phyloP scores from a whole-genome alignment of 2,888 invertebrate species.

The Polylopha cassiicola region DNA sequence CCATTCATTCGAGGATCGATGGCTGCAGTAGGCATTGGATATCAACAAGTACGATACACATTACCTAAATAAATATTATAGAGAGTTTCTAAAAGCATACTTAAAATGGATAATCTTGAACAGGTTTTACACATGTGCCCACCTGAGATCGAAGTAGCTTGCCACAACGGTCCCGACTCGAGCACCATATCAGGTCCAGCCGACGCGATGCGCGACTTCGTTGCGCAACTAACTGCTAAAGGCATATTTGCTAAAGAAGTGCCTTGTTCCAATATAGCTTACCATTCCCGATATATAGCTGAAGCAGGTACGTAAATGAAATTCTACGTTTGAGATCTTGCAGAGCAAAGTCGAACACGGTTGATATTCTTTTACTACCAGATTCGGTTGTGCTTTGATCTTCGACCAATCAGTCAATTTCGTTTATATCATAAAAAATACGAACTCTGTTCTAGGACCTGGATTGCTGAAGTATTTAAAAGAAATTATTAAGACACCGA shows the following conservation, averaged over 20 bases:
- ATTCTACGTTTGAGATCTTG: background rate
- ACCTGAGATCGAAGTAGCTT: conserved; percentile 80
- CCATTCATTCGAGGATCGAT: conserved; percentile 83
- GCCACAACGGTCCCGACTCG: conserved; percentile 85
- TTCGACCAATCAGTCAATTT: too few species aligned
- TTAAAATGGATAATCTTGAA: conserved; percentile 1
- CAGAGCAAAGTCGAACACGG: background rate
- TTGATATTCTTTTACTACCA: too few species aligned
- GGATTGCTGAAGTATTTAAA: conserved; percentile 73
- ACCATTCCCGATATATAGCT: conserved; percentile 86
- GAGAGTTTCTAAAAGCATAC: too few species aligned
- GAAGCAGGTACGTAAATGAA: conserved; percentile 61
- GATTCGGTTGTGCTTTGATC: too few species aligned
- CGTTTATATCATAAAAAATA: background rate
- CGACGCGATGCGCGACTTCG: conserved; percentile 72
- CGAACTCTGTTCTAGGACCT: conserved; percentile 44
- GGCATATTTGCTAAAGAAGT: conserved; percentile 28
- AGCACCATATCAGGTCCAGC: conserved; percentile 84
- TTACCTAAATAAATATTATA: too few species aligned
- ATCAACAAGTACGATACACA: conserved; percentile 61
- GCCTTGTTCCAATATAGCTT: conserved; percentile 85
- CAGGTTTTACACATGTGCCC: conserved; percentile 48
- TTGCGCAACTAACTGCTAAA: conserved; percentile 44
- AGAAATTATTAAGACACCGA: conserved; percentile 78
- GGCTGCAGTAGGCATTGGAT: conserved; percentile 87